Percentiles rank a stretch among this genome's conserved stretches.
Conservation (phyloP, 2,888 invertebrate species). For the Ochropleura plecta region DNA sequence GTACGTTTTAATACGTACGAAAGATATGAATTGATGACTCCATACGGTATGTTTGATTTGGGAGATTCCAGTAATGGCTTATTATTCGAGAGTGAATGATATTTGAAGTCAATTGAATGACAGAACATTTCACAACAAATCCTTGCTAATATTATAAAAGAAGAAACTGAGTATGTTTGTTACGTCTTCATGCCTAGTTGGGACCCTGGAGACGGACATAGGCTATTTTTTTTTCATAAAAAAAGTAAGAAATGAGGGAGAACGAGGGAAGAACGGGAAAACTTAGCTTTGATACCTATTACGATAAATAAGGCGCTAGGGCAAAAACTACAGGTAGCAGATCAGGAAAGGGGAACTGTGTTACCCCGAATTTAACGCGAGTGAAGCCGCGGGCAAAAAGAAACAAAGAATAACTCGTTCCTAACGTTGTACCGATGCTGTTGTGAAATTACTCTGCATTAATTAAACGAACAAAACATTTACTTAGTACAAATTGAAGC, state of each 20-base stretch:
- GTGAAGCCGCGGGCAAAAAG: background rate
- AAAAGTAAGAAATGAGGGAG: no score
- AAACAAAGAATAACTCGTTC: constrained; percentile 9
- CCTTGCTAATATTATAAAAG: no score
- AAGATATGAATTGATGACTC: constrained; percentile 14
- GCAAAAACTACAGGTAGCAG: no score
- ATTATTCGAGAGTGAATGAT: background rate
- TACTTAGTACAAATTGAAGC: constrained; percentile 18
- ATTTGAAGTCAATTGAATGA: background rate
- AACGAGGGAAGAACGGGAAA: no score
- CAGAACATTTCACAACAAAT: background rate
- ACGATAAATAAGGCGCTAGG: no score
- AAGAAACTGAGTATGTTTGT: no score
- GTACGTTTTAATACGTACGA: constrained; percentile 22
- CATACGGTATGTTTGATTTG: constrained; percentile 4
- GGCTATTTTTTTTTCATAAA: no score
- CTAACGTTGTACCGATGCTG: background rate
- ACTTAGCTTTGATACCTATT: no score
- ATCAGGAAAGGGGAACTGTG: no score
- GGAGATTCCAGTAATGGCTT: background rate
- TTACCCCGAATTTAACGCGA: no score
- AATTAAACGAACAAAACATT: constrained; percentile 35
- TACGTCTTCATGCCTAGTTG: no score
- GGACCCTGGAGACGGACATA: no score
- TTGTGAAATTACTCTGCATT: constrained; percentile 28